Evolutionary conservation across 2,888 invertebrate species (phyloP), one percentile per base, ranked within the genome.

Genomic region (Mythimna loreyi): DNA sequence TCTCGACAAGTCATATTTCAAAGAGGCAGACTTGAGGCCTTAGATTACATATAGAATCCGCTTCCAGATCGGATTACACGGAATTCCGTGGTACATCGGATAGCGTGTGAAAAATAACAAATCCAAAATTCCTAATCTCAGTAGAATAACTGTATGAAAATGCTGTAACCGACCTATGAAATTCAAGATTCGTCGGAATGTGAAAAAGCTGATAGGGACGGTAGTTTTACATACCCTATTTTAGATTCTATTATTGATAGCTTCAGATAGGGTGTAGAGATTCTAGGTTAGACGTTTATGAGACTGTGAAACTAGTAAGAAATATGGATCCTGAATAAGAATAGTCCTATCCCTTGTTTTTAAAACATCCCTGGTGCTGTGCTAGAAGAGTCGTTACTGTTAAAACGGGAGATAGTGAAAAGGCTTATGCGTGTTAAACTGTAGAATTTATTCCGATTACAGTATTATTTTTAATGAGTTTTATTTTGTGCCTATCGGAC

Each of bases 211-310:
- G 47, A 36, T 52, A 55, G 47, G 75, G 28, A 25, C 49, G 13
- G 16, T 25, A 65, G 25, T 58, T 30, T 49, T 11, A 33, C 53
- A 36, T n/a, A 28, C 53, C 49, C 40, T 55, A 49, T 67, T 75
- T 68, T n/a, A 59, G 76, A 75, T 72, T 58, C 1, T 53, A 49
- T 67, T 75, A n/a, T 21, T 58, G 52, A 72, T 72, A 57, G 30
- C 16, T 5, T 40, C 3, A 21, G 2, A 47, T 52, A 47, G 47
- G 19, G 5, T 43, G 11, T 7, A 28, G 43, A 33, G 43, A 64
- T 49, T 13, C 40, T 43, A 30, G n/a, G 16, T 16, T 16, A 33
- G 23, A 13, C 25, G 6, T 25, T 55, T 23, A 11, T 33, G 53
- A 25, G 33, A 1, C 21, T 53, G 47, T 43, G 55, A 23, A n/a